Evolutionary conservation across 2,888 invertebrate species (phyloP), one percentile per base, ranked within the genome.

Genomic region (Zygothrica quintamaculata): DNA sequence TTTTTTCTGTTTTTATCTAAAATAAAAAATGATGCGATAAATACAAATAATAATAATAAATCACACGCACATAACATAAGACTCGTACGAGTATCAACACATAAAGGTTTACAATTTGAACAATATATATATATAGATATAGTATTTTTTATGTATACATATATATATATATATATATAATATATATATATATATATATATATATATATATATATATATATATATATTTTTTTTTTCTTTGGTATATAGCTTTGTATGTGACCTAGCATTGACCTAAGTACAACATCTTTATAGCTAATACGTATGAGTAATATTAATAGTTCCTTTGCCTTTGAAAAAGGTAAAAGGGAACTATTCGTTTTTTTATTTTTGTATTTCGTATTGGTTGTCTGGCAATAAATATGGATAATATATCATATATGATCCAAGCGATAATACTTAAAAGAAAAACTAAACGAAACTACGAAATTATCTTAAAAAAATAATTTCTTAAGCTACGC

Each of bases 401-500:
- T 31, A n/a, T n/a, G n/a, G n/a, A 37, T 56, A 57, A 36, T 33
- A 16, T 34, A 34, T 36, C 29, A 13, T 48, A 29, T 42, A 26
- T 2, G 50, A 43, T 46, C 36, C 29, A 9, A 29, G 4, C 29
- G 29, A 44, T 47, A 50, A 31, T 11, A 50, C 18, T 22, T 22
- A 22, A 22, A 22, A 22, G 18, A 5, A 5, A 5, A 51, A 70
- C 51, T 62, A 53, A 61, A 65, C 65, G 29, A 51, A 48, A 99
- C 98, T 29, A 98, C 98, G 93, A 85, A 76, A 72, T 50, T 43
- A 64, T 52, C 67, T 56, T 69, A 70, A 46, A 1, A 67, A 65
- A 55, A 34, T 73, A 56, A 44, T 47, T 55, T n/a, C 46, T 46
- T 36, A 12, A 58, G 42, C 74, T 74, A 81, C 74, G 15, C 66